A percentile compares a stretch with the other conserved stretches of the same genome.
Evolutionary conservation across 2,888 invertebrate genomes (phyloP).

Genomic region (Pasiphila rectangulata): DNA sequence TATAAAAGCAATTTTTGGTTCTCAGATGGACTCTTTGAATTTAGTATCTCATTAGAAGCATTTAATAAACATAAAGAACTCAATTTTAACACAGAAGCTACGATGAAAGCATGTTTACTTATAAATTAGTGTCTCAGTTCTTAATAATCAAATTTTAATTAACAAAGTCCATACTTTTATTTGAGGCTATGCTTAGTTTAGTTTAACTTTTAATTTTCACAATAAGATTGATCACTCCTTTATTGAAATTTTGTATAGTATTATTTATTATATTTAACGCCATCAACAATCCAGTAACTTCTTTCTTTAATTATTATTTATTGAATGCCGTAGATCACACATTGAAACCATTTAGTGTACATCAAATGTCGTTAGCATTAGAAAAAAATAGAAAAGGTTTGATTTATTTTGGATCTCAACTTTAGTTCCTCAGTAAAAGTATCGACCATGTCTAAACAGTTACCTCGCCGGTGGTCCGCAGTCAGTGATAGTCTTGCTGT

Average conservation of each 20-base stretch:
- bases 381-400: too few relatives aligned
- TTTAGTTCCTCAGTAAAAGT: conserved; percentile 1
- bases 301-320: too few relatives aligned
- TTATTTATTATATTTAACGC: too few relatives aligned
- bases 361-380: too few relatives aligned
- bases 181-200: background rate
- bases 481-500: conserved; percentile 62
- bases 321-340: too few relatives aligned
- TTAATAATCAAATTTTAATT: conserved; percentile 2
- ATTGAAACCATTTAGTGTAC: too few relatives aligned
- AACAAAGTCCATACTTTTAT: conserved; percentile 1
- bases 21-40: conserved; percentile 17
- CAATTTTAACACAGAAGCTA: conserved; percentile 54
- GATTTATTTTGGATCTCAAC: too few relatives aligned
- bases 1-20: conserved; percentile 49
- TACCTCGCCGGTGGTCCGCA: conserved; percentile 87
- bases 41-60: conserved; percentile 15
- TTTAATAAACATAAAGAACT: conserved; percentile 12
- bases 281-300: too few relatives aligned
- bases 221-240: too few relatives aligned
- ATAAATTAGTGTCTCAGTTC: conserved; percentile 1
- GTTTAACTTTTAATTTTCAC: background rate
- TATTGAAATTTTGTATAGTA: too few relatives aligned
- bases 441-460: conserved; percentile 29
- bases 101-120: conserved; percentile 67